phyloP scores from a whole-genome alignment of 2,888 invertebrate species.

The Tachina grossa region DNA sequence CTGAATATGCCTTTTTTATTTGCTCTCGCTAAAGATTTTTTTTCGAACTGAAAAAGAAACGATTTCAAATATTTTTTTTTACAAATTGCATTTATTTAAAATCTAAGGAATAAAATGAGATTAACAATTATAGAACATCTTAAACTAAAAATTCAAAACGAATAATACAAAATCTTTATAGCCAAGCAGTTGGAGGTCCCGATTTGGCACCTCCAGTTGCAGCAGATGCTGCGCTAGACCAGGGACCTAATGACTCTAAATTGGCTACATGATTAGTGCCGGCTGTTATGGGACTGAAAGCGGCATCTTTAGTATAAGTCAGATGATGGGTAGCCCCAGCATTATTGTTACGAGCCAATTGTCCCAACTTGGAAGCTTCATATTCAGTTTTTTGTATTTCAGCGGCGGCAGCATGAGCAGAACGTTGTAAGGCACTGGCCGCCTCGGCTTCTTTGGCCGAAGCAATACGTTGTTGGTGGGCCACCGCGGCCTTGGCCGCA shows the following conservation, averaged over 20 bases:
- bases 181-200: slow-evolving; percentile 70
- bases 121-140: background rate
- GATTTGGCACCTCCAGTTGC: slow-evolving; percentile 65
- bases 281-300: slow-evolving; percentile 82
- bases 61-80: too few relatives aligned
- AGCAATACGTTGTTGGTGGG: slow-evolving; percentile 88
- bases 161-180: slow-evolving; percentile 52
- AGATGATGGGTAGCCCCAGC: slow-evolving; percentile 85
- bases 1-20: too few relatives aligned
- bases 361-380: slow-evolving; percentile 86
- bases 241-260: slow-evolving; percentile 77
- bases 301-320: slow-evolving; percentile 85
- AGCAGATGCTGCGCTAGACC: slow-evolving; percentile 73
- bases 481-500: slow-evolving; percentile 87
- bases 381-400: slow-evolving; percentile 87
- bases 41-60: too few relatives aligned
- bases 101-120: background rate
- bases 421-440: slow-evolving; percentile 87
- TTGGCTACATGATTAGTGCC: slow-evolving; percentile 80
- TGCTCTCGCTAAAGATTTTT: too few relatives aligned
- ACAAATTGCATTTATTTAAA: background rate
- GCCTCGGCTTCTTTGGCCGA: slow-evolving; percentile 89
- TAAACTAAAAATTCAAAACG: slow-evolving; percentile 15
- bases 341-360: slow-evolving; percentile 85
- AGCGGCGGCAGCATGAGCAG: slow-evolving; percentile 88